Evolutionary conservation across 2,888 invertebrate species (phyloP), one percentile per base, ranked within the genome.

Genomic region (Hirudinaria manillensis): DNA sequence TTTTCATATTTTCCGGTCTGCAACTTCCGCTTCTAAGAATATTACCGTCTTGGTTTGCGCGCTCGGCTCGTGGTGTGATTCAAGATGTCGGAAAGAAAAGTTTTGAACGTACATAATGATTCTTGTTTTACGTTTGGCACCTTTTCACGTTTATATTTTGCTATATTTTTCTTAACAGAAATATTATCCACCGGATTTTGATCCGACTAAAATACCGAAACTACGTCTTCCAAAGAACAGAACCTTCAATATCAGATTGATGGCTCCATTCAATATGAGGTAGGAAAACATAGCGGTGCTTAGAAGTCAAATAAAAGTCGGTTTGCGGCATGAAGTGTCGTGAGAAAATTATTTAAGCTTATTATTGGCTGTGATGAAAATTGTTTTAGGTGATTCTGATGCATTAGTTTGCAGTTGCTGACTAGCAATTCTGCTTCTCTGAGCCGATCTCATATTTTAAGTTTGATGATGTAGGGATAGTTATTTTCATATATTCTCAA

Each of bases 191-290:
- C 79, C 79, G 36, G 80, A 80, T 73, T 99, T 97, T 86, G 99
- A 99, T 90, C 99, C 99, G 0, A 92, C 95, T 75, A 99, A 99
- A 88, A 96, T 99, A 72, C 98, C 98, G 80, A 93, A 96, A 79
- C 93, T 95, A 89, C 82, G 82, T 74, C 79, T 80, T 38, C 80
- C 80, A 34, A 93, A 93, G 87, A 97, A 97, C 86, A 89, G 96
- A 6, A 96, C 97, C 85, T 99, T 97, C 83, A 96, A 95, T 0
- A 98, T 99, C 55, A 91, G 99, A 81, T 89, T 99, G 79, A 99
- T 99, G 99, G 97, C 99, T 21, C 99, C 99, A 0, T 99, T 96
- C 83, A 99, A 99, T 84, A 99, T 99, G 99, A 89, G 87, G 81
- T 68, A 34, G 1, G 61, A 7, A 61, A 61, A 45, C 45, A 16